Base-by-base conservation (phyloP, 2,797 vertebrate species). In the Sebastes trivittatus region DNA sequence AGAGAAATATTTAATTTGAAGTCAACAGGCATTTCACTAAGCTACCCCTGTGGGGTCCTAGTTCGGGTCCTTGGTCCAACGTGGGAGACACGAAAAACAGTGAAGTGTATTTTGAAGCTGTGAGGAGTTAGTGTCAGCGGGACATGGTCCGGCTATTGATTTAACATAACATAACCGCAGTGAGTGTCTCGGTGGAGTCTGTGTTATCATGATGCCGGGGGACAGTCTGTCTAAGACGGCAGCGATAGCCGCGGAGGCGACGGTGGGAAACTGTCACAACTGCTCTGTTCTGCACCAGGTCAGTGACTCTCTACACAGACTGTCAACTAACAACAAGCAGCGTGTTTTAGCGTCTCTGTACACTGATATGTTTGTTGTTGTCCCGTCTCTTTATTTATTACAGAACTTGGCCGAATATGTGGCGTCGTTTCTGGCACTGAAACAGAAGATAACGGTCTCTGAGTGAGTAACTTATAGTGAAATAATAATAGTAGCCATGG, bases 361-460 rank as follows among this genome's bases (percentile, higher is more conserved):
- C 0, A 54, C 7, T 23, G 5, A 36, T 55, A 49, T 23, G 6
- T 60, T 75, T 81, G 58, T 59, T 79, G 62, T 72, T 52, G 64
- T 66, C 18, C 4, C 11, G 11, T 34, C 5, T 68, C 9, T 42
- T 38, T 42, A 42, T 42, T 16, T 13, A 6, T 94, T 93, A 20
- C 95, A 99, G 98, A 99, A 92, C 86, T 93, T 99, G 89, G 96
- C 97, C 75, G 97, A 99, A 81, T 99, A 98, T 83, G 96, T 99
- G 72, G 94, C 97, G 11, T 97, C 98, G 38, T 94, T 99, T 85
- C 93, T 99, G 91, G 96, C 96, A 16, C 94, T 99, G 84, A 99
- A 99, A 91, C 97, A 98, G 94, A 99, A 97, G 92, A 97, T 99
- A 42, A 94, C 97, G 11, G 95, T 96, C 46, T 96, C 97, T 6